Base-by-base conservation (phyloP, 2,797 vertebrate species). In the Bothrops alternatus region DNA sequence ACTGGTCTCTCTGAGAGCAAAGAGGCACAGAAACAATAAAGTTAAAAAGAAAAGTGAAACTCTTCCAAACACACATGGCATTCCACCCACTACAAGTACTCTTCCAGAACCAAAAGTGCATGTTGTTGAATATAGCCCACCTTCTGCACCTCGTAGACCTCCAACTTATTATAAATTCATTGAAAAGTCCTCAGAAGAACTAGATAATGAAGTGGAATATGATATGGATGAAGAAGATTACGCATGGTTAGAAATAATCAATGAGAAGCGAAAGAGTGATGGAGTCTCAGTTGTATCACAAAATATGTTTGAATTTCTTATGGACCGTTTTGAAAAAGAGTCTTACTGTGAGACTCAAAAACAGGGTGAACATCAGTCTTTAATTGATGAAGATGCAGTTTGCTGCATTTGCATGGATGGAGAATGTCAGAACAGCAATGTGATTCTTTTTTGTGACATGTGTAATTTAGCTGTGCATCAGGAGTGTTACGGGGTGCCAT, bases 191-290 rank as follows among this genome's bases (percentile, higher is more conserved):
- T 97, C 98, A 0, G 99, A 99, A 97, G 99, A 99, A 97, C 98
- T 99, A 53, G 99, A 99, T 82, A 98, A 99, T 0, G 99, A 99
- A 96, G 99, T 99, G 0, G 99, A 99, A 93, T 99, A 99, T 3
- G 99, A 99, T 97, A 99, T 99, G 99, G 99, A 99, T 2, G 99
- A 99, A 96, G 99, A 99, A 95, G 99, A 99, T 96, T 99, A 99
- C 0, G 98, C 99, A 0, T 99, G 99, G 99, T 96, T 99, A 95
- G 99, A 99, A 95, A 97, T 99, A 88, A 98, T 99, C 93, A 99
- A 99, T 0, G 98, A 99, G 94, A 99, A 98, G 94, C 97, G 99
- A 23, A 98, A 97, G 92, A 98, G 98, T 0, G 99, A 99, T 93
- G 99, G 99, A 0, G 97, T 99, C 90, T 98, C 99, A 7, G 98